Evolutionary conservation across 2,797 vertebrate genomes (phyloP).

Genomic region (Acrossocheilus wenchowensis): DNA sequence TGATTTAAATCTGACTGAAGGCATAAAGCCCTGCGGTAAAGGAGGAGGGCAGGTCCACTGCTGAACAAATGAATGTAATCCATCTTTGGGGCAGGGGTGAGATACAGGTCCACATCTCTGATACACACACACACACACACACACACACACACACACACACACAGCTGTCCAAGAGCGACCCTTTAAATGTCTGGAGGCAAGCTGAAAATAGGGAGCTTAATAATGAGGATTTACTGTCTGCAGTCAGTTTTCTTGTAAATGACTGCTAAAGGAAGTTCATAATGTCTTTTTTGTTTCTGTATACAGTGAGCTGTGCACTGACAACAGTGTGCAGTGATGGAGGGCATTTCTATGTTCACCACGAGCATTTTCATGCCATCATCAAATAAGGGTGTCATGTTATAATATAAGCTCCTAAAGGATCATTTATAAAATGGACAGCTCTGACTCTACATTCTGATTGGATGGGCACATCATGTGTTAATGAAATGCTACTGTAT

Average conservation of each 20-base stretch:
- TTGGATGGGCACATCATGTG: not conserved
- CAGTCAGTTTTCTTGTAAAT: constrained; percentile 18
- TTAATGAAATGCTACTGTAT: not conserved
- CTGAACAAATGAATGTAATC: constrained; percentile 8
- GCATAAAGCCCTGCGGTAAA: constrained; percentile 10
- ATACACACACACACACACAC: not conserved
- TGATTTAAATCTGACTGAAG: constrained; percentile 39
- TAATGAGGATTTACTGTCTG: constrained; percentile 22
- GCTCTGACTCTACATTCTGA: not conserved
- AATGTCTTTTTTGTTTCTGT: not conserved
- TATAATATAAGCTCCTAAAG: not conserved
- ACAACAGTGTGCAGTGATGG: not conserved
- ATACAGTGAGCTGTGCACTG: not conserved
- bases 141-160: not conserved
- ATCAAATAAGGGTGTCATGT: not conserved
- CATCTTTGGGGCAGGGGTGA: constrained; percentile 26
- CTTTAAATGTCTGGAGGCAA: constrained; percentile 22
- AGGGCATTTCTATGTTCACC: not conserved
- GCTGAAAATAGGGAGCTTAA: constrained; percentile 3
- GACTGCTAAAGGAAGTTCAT: constrained; percentile 23
- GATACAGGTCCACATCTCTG: constrained; percentile 26
- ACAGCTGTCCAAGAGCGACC: not conserved
- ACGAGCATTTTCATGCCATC: not conserved
- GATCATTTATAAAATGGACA: not conserved
- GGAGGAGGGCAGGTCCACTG: not conserved